Evolutionary conservation across 2,797 vertebrate species (phyloP).

Genomic region (Chiroxiphia lanceolata): DNA sequence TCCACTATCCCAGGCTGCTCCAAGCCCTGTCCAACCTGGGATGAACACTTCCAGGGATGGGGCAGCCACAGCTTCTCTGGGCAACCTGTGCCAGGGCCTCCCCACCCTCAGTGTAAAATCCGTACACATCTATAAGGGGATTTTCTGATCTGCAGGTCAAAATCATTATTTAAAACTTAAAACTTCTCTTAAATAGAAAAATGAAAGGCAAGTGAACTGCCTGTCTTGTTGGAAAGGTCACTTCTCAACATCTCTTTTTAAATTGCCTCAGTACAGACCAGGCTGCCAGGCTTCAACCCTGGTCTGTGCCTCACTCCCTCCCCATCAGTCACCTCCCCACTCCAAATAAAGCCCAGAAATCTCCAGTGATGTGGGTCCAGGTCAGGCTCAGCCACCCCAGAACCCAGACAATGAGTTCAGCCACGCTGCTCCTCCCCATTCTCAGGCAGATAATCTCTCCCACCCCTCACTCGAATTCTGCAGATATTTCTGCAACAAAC

Average conservation of each 20-base stretch:
- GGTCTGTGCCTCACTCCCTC: not conserved
- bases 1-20: not conserved
- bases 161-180: not conserved
- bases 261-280: not conserved
- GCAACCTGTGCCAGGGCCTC: not conserved
- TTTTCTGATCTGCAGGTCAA: not conserved
- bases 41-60: not conserved
- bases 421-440: not conserved
- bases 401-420: fast-evolving
- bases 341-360: not conserved
- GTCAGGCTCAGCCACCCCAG: not conserved
- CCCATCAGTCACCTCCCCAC: not conserved
- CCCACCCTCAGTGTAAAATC: not conserved
- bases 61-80: not conserved
- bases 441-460: not conserved
- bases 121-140: not conserved
- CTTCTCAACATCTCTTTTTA: not conserved
- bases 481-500: not conserved
- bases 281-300: not conserved
- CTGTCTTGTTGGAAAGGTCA: not conserved
- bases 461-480: not conserved
- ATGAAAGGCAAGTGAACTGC: not conserved
- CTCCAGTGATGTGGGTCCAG: fast-evolving
- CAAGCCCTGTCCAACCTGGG: not conserved
- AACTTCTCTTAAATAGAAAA: not conserved